phyloP scores from a whole-genome alignment of 2,113 vertebrate genomes.

The Holacanthus passer region DNA sequence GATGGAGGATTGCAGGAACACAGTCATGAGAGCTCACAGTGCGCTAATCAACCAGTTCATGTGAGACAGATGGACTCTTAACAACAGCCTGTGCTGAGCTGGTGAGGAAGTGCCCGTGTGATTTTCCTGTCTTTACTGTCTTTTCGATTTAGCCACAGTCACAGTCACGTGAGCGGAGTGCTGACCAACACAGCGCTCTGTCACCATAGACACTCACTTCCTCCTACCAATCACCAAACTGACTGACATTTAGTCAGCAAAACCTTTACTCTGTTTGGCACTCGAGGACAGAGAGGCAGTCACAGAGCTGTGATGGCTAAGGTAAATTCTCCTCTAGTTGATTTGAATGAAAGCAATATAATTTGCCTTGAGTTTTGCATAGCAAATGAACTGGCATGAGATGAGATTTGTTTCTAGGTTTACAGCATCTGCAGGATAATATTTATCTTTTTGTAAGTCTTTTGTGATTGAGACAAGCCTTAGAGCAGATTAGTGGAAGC shows the following conservation, averaged over 20 bases:
- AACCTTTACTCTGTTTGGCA: conserved; percentile 40
- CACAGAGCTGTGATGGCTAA: conserved; percentile 9
- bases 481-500: background rate
- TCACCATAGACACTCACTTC: conserved; percentile 31
- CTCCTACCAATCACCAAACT: conserved; percentile 39
- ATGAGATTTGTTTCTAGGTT: conserved; percentile 21
- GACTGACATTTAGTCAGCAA: conserved; percentile 22
- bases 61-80: conserved; percentile 61
- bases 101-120: conserved; percentile 22
- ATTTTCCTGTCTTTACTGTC: conserved; percentile 20
- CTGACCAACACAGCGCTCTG: conserved; percentile 29
- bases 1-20: conserved; percentile 27
- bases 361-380: conserved; percentile 57
- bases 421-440: conserved; percentile 6
- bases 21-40: conserved; percentile 13
- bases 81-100: conserved; percentile 27
- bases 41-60: conserved; percentile 38
- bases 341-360: conserved; percentile 50
- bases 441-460: conserved; percentile 4
- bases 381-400: background rate
- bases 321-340: conserved; percentile 5
- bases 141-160: conserved; percentile 7
- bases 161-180: conserved; percentile 46
- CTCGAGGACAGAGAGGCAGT: conserved; percentile 21
- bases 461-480: conserved; percentile 8